Conservation (phyloP, 2,113 vertebrate species). For the Erpornis zantholeuca region DNA sequence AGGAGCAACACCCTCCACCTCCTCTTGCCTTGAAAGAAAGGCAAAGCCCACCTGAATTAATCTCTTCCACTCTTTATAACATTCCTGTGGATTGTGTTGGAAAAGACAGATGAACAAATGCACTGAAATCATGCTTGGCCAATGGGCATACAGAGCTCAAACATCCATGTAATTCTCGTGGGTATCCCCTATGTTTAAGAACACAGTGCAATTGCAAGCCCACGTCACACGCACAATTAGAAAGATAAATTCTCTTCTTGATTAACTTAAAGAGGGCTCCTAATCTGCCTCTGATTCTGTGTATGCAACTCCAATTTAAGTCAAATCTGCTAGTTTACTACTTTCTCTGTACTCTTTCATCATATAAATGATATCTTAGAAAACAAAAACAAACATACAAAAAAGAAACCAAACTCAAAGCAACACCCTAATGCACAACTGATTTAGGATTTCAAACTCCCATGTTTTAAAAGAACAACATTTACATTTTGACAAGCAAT, state of each 20-base stretch:
- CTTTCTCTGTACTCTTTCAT: not conserved
- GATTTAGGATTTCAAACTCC: not conserved
- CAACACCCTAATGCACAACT: not conserved
- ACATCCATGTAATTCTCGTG: rapidly evolving
- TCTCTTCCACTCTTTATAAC: not conserved
- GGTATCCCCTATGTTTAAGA: rapidly evolving
- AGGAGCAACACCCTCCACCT: not conserved
- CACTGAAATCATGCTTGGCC: not conserved
- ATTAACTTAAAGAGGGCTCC: not conserved
- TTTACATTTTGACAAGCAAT: not conserved
- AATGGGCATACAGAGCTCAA: not conserved
- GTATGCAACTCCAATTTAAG: not conserved
- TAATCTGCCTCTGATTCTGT: not conserved
- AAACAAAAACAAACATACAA: not conserved
- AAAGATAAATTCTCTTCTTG: not conserved
- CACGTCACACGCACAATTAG: rapidly evolving
- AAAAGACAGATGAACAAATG: not conserved
- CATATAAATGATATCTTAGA: not conserved
- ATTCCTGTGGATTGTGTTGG: not conserved
- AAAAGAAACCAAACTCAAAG: not conserved
- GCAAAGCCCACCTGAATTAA: not conserved
- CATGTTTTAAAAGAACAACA: not conserved
- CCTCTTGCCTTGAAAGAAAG: not conserved
- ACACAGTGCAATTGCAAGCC: not conserved
- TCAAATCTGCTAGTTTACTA: not conserved